Base-by-base conservation (phyloP, 2,888 invertebrate genomes). In the Panzeria rudis region DNA sequence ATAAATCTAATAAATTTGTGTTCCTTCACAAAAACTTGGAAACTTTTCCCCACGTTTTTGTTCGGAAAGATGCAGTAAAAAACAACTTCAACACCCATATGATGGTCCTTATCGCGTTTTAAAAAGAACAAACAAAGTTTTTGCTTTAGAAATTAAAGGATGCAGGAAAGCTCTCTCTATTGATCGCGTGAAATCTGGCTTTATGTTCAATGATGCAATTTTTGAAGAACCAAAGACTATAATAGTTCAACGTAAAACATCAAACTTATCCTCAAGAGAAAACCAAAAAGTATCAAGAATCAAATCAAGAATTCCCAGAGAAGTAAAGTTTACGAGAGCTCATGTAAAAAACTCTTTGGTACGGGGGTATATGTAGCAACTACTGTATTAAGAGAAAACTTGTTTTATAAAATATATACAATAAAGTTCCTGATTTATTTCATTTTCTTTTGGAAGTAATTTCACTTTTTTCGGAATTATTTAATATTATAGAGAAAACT, bases 141-240 rank as follows among this genome's bases (percentile, higher is more conserved):
- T 20, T 59, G 9, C 35, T 9, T 17, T 17, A 20, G 17, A 59
- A 35, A 35, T 38, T 35, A 35, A 61, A 61, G 9, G 61, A 35
- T 35, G 11, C 20, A 61, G 5, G 20, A 61, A 20, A 38, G 20
- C 17, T 3, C 17, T 61, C 20, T 61, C 35, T 20, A 61, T 38
- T 17, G 35, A 38, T 20, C 59, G 35, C 4, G 3, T 61, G 4
- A 61, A 61, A 61, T 35, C 61, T 11, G 35, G 0, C 9, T 61
- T 61, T 20, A 61, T 17, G 35, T 59, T 17, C 15, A 59, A 59
- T 32, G 17, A 59, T 59, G 59, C 11, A 32, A 59, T 59, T 29
- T 29, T 0, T 9, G 35, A 59, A 35, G 17, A 59, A 2, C 17
- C 17, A 17, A 17, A 1, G 11, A 35, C 8, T 35, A 17, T 59